Conservation (phyloP, 2,797 vertebrate species). For the Dicrostonyx torquatus region DNA sequence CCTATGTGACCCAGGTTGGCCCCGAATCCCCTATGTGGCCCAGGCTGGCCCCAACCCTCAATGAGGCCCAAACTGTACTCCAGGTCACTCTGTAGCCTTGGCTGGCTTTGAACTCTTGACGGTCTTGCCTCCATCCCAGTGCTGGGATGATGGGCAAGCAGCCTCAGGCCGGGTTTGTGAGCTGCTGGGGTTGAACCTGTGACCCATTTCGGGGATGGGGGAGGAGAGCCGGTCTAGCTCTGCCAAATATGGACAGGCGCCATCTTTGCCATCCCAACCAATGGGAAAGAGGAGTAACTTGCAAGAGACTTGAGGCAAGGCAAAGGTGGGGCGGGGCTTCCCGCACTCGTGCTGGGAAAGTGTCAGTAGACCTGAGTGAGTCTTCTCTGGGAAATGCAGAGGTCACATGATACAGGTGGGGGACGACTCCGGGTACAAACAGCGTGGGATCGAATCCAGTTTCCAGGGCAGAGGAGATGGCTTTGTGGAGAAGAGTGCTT, state of each 20-base stretch:
- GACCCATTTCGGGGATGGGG: too few relatives aligned
- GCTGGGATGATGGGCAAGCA: neutral
- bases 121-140: neutral
- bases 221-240: too few relatives aligned
- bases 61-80: neutral
- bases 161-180: too few relatives aligned
- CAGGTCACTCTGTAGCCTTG: neutral
- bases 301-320: neutral
- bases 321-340: accelerated
- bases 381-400: neutral
- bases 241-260: too few relatives aligned
- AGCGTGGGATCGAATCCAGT: neutral
- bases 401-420: neutral
- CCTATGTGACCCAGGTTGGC: too few relatives aligned
- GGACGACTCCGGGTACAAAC: neutral
- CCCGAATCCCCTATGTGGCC: neutral
- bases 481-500: neutral
- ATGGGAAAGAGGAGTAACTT: neutral
- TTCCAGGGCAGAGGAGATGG: neutral
- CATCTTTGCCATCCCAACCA: neutral
- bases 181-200: neutral
- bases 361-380: neutral
- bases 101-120: neutral
- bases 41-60: too few relatives aligned
- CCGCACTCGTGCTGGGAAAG: neutral